Evolutionary conservation across 1,140 invertebrate species (phyloP).

Genomic region (Drosophila orosa): DNA sequence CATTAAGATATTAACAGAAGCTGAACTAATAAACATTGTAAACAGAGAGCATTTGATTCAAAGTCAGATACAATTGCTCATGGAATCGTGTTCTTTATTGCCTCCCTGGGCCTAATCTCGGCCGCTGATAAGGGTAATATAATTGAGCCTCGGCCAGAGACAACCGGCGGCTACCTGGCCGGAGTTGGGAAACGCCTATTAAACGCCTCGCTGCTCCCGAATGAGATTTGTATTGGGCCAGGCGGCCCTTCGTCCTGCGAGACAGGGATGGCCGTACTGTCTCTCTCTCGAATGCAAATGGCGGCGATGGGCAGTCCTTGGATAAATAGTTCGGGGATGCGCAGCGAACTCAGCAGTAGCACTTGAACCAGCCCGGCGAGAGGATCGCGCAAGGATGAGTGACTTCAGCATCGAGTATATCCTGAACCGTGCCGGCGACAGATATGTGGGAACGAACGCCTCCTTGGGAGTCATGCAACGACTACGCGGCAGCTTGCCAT

Average conservation of each 20-base stretch:
- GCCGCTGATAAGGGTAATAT: conserved; percentile 68
- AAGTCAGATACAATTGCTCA: conserved; percentile 54
- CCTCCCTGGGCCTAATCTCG: conserved; percentile 57
- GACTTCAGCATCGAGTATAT: conserved; percentile 86
- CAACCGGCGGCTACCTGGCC: conserved; percentile 23
- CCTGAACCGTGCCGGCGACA: conserved; percentile 84
- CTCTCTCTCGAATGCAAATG: conserved; percentile 48
- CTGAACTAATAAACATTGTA: conserved; percentile 6
- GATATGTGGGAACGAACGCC: conserved; percentile 73
- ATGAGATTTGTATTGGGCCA: conserved; percentile 45
- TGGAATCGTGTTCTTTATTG: conserved; percentile 28
- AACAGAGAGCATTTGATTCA: conserved; percentile 21
- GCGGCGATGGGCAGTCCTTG: conserved; percentile 46
- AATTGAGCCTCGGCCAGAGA: conserved; percentile 29
- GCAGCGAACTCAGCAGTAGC: conserved; percentile 60
- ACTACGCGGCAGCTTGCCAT: conserved; percentile 38
- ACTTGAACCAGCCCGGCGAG: conserved; percentile 25
- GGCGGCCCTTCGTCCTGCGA: conserved; percentile 22
- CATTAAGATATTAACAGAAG: conserved; percentile 25
- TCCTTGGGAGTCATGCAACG: conserved; percentile 61
- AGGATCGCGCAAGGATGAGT: conserved; percentile 66
- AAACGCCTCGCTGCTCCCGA: conserved; percentile 69
- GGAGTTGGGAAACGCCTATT: conserved; percentile 73
- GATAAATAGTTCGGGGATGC: conserved; percentile 61
- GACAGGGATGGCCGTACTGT: conserved; percentile 47